A percentile compares a stretch with the other conserved stretches of the same genome.
Evolutionary conservation across 2,888 invertebrate genomes (phyloP).

Genomic region (Hypomecis punctinalis): DNA sequence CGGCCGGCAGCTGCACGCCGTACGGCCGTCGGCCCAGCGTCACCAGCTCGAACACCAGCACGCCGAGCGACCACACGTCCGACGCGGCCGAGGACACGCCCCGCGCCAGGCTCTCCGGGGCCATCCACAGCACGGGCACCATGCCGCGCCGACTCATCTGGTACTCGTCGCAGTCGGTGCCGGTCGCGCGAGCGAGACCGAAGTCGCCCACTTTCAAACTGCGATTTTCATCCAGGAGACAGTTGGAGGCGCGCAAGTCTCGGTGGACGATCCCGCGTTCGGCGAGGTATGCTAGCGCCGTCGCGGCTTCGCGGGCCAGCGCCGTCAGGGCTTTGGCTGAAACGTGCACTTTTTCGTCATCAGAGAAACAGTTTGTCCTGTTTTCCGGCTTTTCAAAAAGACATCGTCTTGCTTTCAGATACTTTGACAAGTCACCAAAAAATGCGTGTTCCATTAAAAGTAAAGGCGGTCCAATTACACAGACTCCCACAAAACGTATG

Average conservation of each 20-base stretch:
- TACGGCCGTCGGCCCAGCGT: constrained; percentile 96
- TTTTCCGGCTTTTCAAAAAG: constrained; percentile 84
- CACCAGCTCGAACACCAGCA: constrained; percentile 92
- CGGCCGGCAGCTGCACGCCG: constrained; percentile 89
- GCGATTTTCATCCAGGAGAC: constrained; percentile 89
- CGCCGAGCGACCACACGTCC: constrained; percentile 95
- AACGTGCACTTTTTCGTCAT: constrained; percentile 50
- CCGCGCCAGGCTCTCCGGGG: constrained; percentile 92
- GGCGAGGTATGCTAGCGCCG: constrained; percentile 86
- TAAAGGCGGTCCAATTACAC: constrained; percentile 91
- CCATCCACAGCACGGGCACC: constrained; percentile 96
- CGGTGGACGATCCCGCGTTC: constrained; percentile 92
- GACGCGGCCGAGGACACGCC: constrained; percentile 93
- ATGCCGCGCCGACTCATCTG: constrained; percentile 89
- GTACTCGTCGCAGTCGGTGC: constrained; percentile 88
- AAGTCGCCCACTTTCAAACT: constrained; percentile 93
- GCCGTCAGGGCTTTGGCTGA: constrained; percentile 60
- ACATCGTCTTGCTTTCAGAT: constrained; percentile 88
- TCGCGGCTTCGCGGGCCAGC: constrained; percentile 56
- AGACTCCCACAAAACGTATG: constrained; percentile 91
- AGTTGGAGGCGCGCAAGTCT: constrained; percentile 92
- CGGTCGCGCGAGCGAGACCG: constrained; percentile 93
- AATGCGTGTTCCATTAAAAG: constrained; percentile 96
- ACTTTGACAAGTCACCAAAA: constrained; percentile 95
- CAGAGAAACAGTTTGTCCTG: constrained; percentile 86